Percentiles rank a stretch among this genome's conserved stretches.
phyloP scores from a whole-genome alignment of 2,797 vertebrate species.

The Acestrorhynchus altus region DNA sequence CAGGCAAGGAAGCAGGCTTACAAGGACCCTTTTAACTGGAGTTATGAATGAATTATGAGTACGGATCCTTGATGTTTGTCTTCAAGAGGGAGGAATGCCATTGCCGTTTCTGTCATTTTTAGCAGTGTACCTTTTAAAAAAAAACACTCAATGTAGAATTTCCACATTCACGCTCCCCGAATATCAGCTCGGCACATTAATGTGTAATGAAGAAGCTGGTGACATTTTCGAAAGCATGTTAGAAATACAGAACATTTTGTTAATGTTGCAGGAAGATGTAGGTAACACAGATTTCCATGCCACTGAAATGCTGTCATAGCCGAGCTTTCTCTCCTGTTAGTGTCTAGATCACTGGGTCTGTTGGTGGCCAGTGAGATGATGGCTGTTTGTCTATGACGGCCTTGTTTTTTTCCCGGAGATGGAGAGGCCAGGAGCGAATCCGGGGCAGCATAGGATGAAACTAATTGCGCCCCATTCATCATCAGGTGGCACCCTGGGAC shows the following conservation, averaged over 20 bases:
- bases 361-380: slow-evolving; percentile 45
- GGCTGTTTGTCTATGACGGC: slow-evolving; percentile 49
- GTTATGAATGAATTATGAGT: slow-evolving; percentile 83
- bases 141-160: slow-evolving; percentile 69
- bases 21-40: slow-evolving; percentile 75
- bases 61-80: slow-evolving; percentile 77
- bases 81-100: slow-evolving; percentile 75
- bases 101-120: slow-evolving; percentile 54
- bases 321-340: slow-evolving; percentile 41
- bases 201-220: slow-evolving; percentile 69
- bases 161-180: slow-evolving; percentile 64
- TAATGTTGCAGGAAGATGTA: slow-evolving; percentile 18
- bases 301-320: slow-evolving; percentile 10
- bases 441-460: slow-evolving; percentile 79
- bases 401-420: slow-evolving; percentile 57
- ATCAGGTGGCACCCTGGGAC: slow-evolving; percentile 71
- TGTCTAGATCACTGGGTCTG: slow-evolving; percentile 38
- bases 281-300: slow-evolving; percentile 27
- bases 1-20: slow-evolving; percentile 75
- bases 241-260: slow-evolving; percentile 39
- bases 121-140: slow-evolving; percentile 53
- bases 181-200: slow-evolving; percentile 65
- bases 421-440: slow-evolving; percentile 68
- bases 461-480: slow-evolving; percentile 83
- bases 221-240: slow-evolving; percentile 59